A percentile compares a stretch with the other conserved stretches of the same genome.
phyloP scores from a whole-genome alignment of 2,113 vertebrate genomes.

The Apus apus region DNA sequence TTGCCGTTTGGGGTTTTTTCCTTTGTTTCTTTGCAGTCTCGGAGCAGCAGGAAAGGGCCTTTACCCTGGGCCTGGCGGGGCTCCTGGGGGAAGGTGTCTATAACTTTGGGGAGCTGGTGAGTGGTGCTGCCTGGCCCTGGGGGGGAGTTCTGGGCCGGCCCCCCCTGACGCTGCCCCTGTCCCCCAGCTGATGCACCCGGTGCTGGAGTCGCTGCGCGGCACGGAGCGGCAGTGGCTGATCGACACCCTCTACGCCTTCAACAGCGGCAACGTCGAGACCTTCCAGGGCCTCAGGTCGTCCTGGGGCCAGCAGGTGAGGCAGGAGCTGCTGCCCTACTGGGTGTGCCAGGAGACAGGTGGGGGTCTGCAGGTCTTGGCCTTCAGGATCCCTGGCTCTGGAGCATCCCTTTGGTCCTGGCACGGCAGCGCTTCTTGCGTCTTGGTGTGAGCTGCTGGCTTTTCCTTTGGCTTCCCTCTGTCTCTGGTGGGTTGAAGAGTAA shows the following conservation, averaged over 20 bases:
- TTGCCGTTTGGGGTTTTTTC: neutral
- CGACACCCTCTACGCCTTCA: slow-evolving; percentile 95
- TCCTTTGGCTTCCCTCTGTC: neutral
- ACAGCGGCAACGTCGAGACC: slow-evolving; percentile 92
- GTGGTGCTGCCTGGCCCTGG: neutral
- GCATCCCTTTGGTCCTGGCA: fast-evolving
- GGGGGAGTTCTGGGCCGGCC: no score
- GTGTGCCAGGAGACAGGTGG: neutral
- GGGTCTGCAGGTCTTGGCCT: neutral
- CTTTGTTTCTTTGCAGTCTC: slow-evolving; percentile 75
- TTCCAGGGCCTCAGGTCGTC: slow-evolving; percentile 91
- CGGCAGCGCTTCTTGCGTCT: neutral
- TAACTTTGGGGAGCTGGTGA: slow-evolving; percentile 96
- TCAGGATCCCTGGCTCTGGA: neutral
- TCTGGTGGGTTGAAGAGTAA: neutral
- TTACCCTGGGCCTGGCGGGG: slow-evolving; percentile 93
- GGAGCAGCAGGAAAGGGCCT: slow-evolving; percentile 96
- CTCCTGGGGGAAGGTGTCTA: slow-evolving; percentile 96
- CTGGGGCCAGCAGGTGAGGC: slow-evolving; percentile 94
- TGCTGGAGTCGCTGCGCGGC: slow-evolving; percentile 91
- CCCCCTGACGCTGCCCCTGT: neutral
- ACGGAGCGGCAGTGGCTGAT: slow-evolving; percentile 98
- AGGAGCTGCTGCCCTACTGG: no score
- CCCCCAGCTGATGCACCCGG: slow-evolving; percentile 94
- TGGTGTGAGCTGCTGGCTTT: fast-evolving